These are phyloP conservation scores for Drosophila ironensis DNA, from an alignment of 1,140 invertebrate species.

Conservation along the genomic window DNA sequence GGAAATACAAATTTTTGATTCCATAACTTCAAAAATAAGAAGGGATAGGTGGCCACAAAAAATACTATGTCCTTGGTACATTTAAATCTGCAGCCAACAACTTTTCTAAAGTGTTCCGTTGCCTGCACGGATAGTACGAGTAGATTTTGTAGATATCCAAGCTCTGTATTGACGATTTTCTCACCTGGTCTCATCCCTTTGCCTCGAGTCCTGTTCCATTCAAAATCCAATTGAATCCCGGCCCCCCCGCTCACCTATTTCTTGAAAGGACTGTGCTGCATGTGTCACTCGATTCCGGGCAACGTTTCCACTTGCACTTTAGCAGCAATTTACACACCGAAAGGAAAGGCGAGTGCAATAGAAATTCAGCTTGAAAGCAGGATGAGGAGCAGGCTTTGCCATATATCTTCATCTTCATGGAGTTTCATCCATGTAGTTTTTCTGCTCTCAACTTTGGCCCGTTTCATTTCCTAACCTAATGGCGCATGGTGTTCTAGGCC, in stretches of 20 bases:
- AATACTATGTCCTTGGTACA: no score
- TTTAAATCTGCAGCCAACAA: no score
- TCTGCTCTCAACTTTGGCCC: neutral
- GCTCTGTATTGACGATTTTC: conserved; percentile 1
- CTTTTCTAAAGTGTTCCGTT: no score
- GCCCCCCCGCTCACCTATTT: neutral
- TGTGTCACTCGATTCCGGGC: conserved; percentile 37
- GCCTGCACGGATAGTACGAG: no score
- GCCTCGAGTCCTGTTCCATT: neutral
- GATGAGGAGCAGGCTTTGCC: neutral
- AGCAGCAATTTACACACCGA: conserved; percentile 34
- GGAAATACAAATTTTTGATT: conserved; percentile 7
- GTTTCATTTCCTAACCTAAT: conserved; percentile 44
- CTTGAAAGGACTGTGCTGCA: conserved; percentile 6
- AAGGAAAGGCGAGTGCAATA: neutral
- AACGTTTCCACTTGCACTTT: conserved; percentile 32
- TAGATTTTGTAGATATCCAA: no score
- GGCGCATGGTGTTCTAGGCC: conserved; percentile 38
- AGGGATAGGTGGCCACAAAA: no score
- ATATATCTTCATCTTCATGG: conserved; percentile 26
- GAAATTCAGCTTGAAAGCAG: neutral
- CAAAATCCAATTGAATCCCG: conserved; percentile 3
- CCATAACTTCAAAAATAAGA: conserved; percentile 9
- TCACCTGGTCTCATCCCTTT: neutral
- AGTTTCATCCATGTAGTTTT: conserved; percentile 11